Percentiles rank a stretch among this genome's conserved stretches.
Conservation (phyloP, 2,888 invertebrate genomes). For the Apamea epomidion region DNA sequence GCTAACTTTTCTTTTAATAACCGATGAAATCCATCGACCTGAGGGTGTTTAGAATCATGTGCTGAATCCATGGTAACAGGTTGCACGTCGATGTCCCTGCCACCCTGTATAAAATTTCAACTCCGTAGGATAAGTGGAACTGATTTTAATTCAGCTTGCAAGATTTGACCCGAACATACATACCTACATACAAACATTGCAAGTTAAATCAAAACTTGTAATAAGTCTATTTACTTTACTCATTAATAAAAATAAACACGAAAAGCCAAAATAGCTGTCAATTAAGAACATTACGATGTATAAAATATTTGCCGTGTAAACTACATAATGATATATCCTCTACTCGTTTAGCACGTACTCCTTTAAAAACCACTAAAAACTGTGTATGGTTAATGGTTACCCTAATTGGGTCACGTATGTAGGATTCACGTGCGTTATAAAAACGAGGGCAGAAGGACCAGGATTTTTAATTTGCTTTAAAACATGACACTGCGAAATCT, state of each 20-base stretch:
- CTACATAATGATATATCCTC: conserved; percentile 20
- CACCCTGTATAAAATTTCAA: no score
- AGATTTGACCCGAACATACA: no score
- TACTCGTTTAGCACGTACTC: conserved; percentile 28
- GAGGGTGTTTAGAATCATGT: no score
- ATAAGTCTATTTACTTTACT: not conserved
- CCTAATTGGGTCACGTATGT: conserved; percentile 47
- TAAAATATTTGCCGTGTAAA: conserved; percentile 16
- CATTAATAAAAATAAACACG: not conserved
- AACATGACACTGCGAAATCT: no score
- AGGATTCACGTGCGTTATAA: not conserved
- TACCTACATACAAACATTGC: no score
- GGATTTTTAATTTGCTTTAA: not conserved
- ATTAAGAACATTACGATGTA: not conserved
- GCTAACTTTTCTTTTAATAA: no score
- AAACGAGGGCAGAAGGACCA: conserved; percentile 1
- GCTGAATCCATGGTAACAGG: no score
- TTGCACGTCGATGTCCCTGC: no score
- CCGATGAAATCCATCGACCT: no score
- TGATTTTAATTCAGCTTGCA: no score
- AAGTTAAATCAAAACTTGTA: no score
- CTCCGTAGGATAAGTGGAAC: no score
- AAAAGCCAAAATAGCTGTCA: conserved; percentile 1
- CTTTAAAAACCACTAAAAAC: conserved; percentile 45
- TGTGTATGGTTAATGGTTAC: not conserved